Evolutionary conservation across 2,888 invertebrate genomes (phyloP).

Genomic region (Cerceris ruficornis): DNA sequence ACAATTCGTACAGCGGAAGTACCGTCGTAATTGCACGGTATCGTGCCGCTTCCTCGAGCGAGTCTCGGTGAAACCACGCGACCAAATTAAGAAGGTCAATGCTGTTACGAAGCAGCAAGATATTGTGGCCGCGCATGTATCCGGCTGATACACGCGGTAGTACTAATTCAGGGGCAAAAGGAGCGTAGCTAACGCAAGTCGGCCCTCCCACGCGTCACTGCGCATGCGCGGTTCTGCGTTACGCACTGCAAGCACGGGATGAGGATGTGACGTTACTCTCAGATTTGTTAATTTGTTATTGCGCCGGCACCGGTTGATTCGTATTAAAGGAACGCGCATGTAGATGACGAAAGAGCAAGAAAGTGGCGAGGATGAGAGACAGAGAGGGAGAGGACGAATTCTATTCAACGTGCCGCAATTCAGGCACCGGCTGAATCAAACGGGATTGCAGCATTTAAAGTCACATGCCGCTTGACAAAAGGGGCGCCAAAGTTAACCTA

Average conservation of each 20-base stretch:
- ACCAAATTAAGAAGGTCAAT: conserved; percentile 73
- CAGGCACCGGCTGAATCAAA: conserved; percentile 21
- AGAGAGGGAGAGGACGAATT: conserved; percentile 6
- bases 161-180: conserved; percentile 55
- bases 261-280: conserved; percentile 75
- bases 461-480: conserved; percentile 34
- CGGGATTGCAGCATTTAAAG: conserved; percentile 36
- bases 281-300: conserved; percentile 75
- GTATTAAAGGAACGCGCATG: conserved; percentile 27
- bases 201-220: conserved; percentile 42
- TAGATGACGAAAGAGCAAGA: conserved; percentile 2
- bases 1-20: not conserved
- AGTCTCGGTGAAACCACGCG: conserved; percentile 50
- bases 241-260: conserved; percentile 41
- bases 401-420: conserved; percentile 18
- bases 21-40: not conserved
- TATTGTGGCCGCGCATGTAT: conserved; percentile 19
- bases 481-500: conserved; percentile 18
- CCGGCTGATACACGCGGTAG: conserved; percentile 6
- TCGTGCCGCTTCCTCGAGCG: not conserved
- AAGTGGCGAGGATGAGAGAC: not conserved
- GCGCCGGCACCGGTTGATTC: conserved; percentile 59
- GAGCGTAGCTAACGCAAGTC: conserved; percentile 3
- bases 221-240: conserved; percentile 9
- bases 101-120: conserved; percentile 43